These are phyloP conservation scores for Anguilla pacifica DNA, from an alignment of 2,797 vertebrate genomes.

Conservation along the genomic window DNA sequence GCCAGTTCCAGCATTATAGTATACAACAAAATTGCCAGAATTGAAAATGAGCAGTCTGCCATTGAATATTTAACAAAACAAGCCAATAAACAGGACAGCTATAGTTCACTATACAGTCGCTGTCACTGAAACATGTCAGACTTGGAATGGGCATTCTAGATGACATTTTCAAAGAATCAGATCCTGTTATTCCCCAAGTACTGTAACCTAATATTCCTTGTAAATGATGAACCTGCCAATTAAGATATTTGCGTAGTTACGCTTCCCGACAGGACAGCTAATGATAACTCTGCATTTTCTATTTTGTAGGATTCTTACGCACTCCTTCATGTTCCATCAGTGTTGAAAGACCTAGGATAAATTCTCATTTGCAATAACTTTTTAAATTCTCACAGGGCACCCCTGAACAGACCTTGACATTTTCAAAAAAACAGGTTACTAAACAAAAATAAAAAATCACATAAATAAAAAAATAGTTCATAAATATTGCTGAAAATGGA, in stretches of 20 bases:
- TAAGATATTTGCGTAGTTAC: background rate
- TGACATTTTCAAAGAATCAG: background rate
- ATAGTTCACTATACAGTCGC: background rate
- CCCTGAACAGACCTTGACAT: background rate
- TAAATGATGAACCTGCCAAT: background rate
- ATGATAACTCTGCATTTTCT: background rate
- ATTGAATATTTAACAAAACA: background rate
- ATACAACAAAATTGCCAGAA: background rate
- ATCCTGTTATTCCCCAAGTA: background rate
- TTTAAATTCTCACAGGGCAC: background rate
- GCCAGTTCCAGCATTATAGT: background rate
- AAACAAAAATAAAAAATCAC: background rate
- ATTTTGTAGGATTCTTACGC: background rate
- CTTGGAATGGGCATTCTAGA: background rate
- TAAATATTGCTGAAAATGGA: background rate
- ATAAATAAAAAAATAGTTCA: background rate
- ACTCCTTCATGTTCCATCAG: background rate
- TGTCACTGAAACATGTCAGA: background rate
- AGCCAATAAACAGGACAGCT: background rate
- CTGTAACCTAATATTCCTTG: background rate
- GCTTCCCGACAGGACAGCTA: background rate
- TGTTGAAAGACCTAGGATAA: background rate
- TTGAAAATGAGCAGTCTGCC: background rate
- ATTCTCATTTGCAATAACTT: background rate
- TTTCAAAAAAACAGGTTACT: background rate